Percentiles rank a stretch among this genome's conserved stretches.
Conservation (phyloP, 2,797 vertebrate species). For the Echeneis naucrates region DNA sequence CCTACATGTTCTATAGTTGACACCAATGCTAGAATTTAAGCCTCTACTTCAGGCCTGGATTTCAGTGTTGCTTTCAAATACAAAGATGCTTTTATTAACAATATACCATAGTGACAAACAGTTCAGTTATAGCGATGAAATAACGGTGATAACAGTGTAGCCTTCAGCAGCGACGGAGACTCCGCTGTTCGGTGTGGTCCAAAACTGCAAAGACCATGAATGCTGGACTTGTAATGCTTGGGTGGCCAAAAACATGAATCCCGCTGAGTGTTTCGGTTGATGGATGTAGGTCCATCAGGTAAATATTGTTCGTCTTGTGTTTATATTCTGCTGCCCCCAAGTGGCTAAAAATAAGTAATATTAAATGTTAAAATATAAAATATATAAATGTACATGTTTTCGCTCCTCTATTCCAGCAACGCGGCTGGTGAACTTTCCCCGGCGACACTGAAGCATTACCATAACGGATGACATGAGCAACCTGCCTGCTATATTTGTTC, state of each 20-base stretch:
- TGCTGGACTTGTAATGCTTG: background rate
- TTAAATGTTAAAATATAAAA: background rate
- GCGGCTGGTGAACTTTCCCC: background rate
- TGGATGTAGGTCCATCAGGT: background rate
- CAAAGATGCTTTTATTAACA: background rate
- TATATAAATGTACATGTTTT: background rate
- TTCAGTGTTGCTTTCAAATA: background rate
- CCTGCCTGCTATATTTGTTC: conserved; percentile 33
- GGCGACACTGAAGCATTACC: background rate
- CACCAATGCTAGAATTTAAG: background rate
- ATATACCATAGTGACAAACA: too few species aligned
- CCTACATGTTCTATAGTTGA: background rate
- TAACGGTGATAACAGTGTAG: background rate
- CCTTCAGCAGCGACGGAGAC: background rate
- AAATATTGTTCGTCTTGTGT: background rate
- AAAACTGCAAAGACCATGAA: background rate
- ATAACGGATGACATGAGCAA: conserved; percentile 35
- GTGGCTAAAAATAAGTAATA: background rate
- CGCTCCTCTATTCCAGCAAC: background rate
- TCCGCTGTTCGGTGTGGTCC: background rate
- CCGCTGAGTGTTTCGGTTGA: background rate
- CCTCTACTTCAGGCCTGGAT: background rate
- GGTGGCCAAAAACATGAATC: background rate
- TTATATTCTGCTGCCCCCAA: background rate
- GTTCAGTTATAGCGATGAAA: background rate